These are phyloP conservation scores for Pangasius djambal DNA, from an alignment of 2,797 vertebrate species.

Conservation along the genomic window DNA sequence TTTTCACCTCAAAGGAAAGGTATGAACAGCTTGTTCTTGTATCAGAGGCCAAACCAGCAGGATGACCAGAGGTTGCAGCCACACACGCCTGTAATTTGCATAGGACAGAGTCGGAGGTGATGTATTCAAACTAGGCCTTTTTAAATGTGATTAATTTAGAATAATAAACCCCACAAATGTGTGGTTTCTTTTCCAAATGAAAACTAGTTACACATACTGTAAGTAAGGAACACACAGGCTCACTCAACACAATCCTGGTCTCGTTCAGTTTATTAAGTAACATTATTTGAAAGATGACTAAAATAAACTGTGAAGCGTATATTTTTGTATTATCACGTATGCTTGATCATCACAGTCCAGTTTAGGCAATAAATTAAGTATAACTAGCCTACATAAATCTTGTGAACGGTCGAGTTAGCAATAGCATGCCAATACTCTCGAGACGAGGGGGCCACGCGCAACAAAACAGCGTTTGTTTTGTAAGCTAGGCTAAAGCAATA, in stretches of 20 bases:
- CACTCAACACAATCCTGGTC: background rate
- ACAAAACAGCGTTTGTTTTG: slow-evolving; percentile 24
- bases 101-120: background rate
- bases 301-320: background rate
- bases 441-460: background rate
- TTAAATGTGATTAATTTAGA: background rate
- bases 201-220: background rate
- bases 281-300: background rate
- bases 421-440: slow-evolving; percentile 8
- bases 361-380: no score
- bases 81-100: slow-evolving; percentile 8
- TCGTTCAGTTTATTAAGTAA: background rate
- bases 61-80: background rate
- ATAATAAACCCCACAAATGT: background rate
- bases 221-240: background rate
- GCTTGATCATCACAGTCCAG: no score
- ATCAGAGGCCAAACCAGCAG: slow-evolving; percentile 6
- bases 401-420: background rate
- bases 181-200: background rate
- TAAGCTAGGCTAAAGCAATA: background rate
- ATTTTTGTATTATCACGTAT: background rate
- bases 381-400: no score
- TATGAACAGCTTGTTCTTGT: background rate
- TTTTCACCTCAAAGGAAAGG: background rate
- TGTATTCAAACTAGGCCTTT: background rate